Evolutionary conservation across 2,113 vertebrate genomes (phyloP), one percentile per base, ranked within the genome.

Genomic region (Marcusenius ussheri): DNA sequence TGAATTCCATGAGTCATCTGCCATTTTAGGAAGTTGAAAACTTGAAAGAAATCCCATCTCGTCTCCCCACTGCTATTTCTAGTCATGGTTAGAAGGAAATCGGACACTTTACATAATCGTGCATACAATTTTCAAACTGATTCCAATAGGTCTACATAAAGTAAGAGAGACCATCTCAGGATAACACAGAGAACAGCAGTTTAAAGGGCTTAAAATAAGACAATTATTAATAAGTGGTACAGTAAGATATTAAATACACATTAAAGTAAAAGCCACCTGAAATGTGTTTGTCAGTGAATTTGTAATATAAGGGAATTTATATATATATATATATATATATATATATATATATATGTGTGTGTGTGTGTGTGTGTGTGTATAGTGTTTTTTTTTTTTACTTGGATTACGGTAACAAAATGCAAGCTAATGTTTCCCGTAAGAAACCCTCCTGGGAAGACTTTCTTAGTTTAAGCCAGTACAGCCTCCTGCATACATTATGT

Each of bases 401-500:
- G 49, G 85, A 53, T 87, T 87, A 56, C 31, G 8, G 85, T 87
- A 56, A 87, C 49, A 42, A 56, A 51, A 87, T 27, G n/a, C 13
- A 50, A 50, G 5, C 24, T 49, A 35, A 35, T 53, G 49, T 39
- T 87, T 87, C 85, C 85, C 15, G 6, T 56, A 50, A 53, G 24
- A 39, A 39, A 3, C 6, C n/a, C 85, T 21, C 85, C 11, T 8
- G 50, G 85, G 85, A 53, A 87, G 85, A 10, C 50, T 17, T 56
- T 86, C 47, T 86, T 31, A 1, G 0, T 87, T 87, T 35, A 31
- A 50, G 49, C 50, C 85, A 35, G 24, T 39, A 42, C 9, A 39
- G 49, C 50, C 31, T 53, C 50, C n/a, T 87, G 50, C 50, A 35
- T 87, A 53, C 85, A 87, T 87, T 87, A 31, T 87, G 85, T 51